These are phyloP conservation scores for Plebejus melissa DNA, from an alignment of 2,888 invertebrate species.

Conservation along the genomic window DNA sequence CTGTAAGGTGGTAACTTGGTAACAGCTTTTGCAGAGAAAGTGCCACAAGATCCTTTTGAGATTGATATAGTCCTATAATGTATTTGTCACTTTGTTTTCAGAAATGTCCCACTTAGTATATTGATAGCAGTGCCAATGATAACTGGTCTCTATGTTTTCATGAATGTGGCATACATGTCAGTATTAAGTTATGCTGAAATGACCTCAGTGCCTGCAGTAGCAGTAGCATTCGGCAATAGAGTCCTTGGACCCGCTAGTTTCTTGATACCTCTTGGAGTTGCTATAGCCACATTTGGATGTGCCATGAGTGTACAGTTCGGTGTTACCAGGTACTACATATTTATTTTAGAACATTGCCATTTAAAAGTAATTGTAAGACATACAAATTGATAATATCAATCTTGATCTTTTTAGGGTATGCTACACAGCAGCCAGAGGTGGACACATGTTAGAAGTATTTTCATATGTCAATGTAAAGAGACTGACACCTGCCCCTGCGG, in stretches of 20 bases:
- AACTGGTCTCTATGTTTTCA: constrained; percentile 87
- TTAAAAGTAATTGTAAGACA: neutral
- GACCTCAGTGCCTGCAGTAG: constrained; percentile 86
- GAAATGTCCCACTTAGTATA: constrained; percentile 89
- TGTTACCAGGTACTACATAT: constrained; percentile 78
- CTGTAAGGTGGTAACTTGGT: no score
- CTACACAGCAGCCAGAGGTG: constrained; percentile 89
- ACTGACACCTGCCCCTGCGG: constrained; percentile 89
- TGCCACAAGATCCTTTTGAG: neutral
- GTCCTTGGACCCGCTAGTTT: constrained; percentile 83
- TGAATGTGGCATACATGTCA: constrained; percentile 93
- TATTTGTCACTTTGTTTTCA: constrained; percentile 51
- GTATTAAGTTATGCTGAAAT: constrained; percentile 86
- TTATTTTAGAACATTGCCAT: neutral
- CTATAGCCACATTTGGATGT: constrained; percentile 88
- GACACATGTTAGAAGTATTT: constrained; percentile 88
- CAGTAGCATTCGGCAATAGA: constrained; percentile 84
- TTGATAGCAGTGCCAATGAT: constrained; percentile 89
- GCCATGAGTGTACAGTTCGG: constrained; percentile 88
- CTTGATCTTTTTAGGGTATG: constrained; percentile 80
- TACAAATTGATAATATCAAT: neutral
- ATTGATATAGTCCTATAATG: neutral
- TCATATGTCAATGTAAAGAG: constrained; percentile 87
- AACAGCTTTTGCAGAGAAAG: neutral
- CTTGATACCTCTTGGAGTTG: constrained; percentile 87